phyloP scores from a whole-genome alignment of 2,797 vertebrate genomes.

The Melanotaenia nigrans region DNA sequence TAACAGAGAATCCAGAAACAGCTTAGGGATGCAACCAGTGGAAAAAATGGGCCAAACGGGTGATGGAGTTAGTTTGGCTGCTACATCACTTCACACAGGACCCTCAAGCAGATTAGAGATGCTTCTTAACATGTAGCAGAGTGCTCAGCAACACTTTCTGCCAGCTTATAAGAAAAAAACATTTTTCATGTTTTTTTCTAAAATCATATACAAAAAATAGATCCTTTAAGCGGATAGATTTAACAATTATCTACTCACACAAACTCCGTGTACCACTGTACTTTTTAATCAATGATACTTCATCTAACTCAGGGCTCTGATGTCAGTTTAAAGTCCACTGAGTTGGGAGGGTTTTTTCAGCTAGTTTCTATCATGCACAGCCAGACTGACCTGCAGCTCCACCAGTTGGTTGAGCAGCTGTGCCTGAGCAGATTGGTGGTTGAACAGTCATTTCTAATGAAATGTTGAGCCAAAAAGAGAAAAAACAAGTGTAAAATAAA shows the following conservation, averaged over 20 bases:
- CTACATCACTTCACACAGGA: not conserved
- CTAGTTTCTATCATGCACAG: not conserved
- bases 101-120: not conserved
- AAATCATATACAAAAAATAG: not conserved
- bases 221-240: too few species aligned
- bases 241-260: not conserved
- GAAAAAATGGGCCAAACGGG: slow-evolving; percentile 66
- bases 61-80: slow-evolving; percentile 4
- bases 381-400: not conserved
- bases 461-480: not conserved
- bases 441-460: not conserved
- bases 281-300: not conserved
- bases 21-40: slow-evolving; percentile 50
- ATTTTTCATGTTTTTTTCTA: too few species aligned
- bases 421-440: not conserved
- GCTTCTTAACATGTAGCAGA: not conserved
- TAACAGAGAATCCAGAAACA: slow-evolving; percentile 64
- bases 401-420: not conserved
- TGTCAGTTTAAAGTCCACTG: not conserved
- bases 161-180: not conserved
- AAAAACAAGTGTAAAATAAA: too few species aligned
- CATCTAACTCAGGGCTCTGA: not conserved
- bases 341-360: not conserved
- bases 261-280: too few species aligned
- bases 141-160: not conserved